Evolutionary conservation across 2,113 vertebrate genomes (phyloP).

Genomic region (Ammospiza caudacuta): DNA sequence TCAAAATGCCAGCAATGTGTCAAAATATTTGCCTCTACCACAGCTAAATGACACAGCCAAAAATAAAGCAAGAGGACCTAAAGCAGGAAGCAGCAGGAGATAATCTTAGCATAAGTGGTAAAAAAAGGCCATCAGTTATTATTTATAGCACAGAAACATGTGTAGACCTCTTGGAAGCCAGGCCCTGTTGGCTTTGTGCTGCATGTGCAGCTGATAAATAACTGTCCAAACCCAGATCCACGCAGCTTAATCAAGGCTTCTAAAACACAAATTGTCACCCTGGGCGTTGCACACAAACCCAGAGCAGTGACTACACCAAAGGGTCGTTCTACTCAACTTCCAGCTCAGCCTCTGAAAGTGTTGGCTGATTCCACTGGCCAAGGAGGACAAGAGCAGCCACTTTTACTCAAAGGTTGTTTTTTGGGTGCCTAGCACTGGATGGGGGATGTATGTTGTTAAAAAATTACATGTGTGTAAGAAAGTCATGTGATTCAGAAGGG

Average conservation of each 20-base stretch:
- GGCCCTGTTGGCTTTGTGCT: background rate
- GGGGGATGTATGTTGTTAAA: background rate
- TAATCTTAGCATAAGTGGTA: conserved; percentile 6
- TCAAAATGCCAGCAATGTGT: background rate
- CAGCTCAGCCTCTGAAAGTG: background rate
- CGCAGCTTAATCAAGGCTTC: background rate
- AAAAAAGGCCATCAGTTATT: background rate
- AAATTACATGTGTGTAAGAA: background rate
- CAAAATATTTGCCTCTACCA: background rate
- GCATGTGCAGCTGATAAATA: conserved; percentile 1
- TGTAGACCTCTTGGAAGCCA: background rate
- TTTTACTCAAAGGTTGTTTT: background rate
- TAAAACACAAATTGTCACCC: background rate
- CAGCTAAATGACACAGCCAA: background rate
- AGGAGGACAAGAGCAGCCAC: background rate
- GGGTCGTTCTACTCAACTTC: background rate
- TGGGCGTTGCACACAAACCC: background rate
- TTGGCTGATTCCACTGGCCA: background rate
- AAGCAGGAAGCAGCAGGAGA: background rate
- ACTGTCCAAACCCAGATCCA: background rate
- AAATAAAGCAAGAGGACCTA: conserved; percentile 23
- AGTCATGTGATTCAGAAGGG: background rate
- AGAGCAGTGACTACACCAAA: background rate
- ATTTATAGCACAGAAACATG: background rate
- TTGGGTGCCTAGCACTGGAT: rapidly evolving